Evolutionary conservation across 2,113 vertebrate species (phyloP), one percentile per base, ranked within the genome.

Genomic region (Hippocampus barbouri): DNA sequence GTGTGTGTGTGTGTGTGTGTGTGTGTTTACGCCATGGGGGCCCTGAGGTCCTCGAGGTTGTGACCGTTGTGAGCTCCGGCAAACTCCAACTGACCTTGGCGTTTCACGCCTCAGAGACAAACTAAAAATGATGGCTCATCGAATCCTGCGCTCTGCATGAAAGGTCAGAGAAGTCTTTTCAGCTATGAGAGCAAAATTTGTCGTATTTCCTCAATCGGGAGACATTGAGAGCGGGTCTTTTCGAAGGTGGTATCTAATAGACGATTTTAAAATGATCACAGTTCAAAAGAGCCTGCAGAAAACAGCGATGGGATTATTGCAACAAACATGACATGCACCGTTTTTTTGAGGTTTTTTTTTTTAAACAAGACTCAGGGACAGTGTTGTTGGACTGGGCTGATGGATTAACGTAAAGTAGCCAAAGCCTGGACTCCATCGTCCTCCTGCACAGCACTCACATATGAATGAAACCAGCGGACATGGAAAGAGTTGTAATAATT

Each of bases 391-490:
- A 86, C 66, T 78, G 77, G 76, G 66, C 78, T 65, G 79, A 73
- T 80, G 73, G 83, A 84, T 86, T 86, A 85, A 56, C 82, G 56
- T 27, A 11, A 71, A 38, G 34, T 2, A 18, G 27, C 45, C 64
- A 63, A 47, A 57, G 79, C 75, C 70, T 41, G 72, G 73, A 71
- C 83, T 76, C 12, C 3, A 53, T 25, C 34, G 62, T 77, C 74
- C 61, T 72, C 49, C 72, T 68, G 57, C 74, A 82, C 70, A 79
- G 68, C 79, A 70, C 76, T 82, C 78, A 70, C 77, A 73, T 79
- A 84, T 85, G 89, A 89, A 79, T 84, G 87, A 87, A 83, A 82
- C 78, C 8, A 49, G 20, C 78, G 79, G 80, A 89, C 86, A 86
- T 87, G 83, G 85, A 77, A 85, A 74, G 75, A 79, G 84, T 87